phyloP scores from a whole-genome alignment of 2,888 invertebrate species.

The Crioceris asparagi region DNA sequence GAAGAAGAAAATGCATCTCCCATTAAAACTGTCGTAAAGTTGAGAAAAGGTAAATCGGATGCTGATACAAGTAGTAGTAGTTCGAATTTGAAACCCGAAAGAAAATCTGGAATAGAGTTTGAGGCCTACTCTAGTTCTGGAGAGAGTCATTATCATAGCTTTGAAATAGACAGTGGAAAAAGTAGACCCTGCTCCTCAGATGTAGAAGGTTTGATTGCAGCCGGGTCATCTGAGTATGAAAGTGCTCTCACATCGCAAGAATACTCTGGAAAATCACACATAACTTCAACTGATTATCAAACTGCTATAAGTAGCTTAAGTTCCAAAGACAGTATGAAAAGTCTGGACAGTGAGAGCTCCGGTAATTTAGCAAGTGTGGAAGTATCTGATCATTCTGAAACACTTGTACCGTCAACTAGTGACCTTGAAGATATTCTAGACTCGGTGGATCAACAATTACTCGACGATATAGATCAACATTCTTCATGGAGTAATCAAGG shows the following conservation, averaged over 20 bases:
- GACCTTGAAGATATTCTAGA: constrained; percentile 66
- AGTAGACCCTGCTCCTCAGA: constrained; percentile 81
- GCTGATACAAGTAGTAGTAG: constrained; percentile 35
- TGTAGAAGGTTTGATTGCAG: constrained; percentile 66
- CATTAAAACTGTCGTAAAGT: constrained; percentile 27
- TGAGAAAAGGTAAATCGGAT: constrained; percentile 34
- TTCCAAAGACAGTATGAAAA: constrained; percentile 82
- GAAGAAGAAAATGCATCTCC: constrained; percentile 24
- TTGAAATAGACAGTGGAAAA: constrained; percentile 61
- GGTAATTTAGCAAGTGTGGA: constrained; percentile 83
- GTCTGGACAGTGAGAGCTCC: constrained; percentile 80
- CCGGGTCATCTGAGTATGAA: constrained; percentile 78
- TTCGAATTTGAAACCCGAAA: constrained; percentile 41
- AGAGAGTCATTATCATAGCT: constrained; percentile 81
- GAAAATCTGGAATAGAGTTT: constrained; percentile 66
- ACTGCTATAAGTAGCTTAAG: constrained; percentile 82
- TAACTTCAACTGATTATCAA: constrained; percentile 60
- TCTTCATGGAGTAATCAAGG: constrained; percentile 18
- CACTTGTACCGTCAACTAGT: constrained; percentile 80
- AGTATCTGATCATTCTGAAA: constrained; percentile 87
- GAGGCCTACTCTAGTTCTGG: constrained; percentile 81
- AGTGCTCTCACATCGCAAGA: constrained; percentile 74
- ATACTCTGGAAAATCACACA: constrained; percentile 55
- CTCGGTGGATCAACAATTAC: constrained; percentile 43
- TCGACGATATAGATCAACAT: constrained; percentile 33